A percentile compares a stretch with the other conserved stretches of the same genome.
Conservation (phyloP, 1,140 invertebrate species). For the Nephila pilipes region DNA sequence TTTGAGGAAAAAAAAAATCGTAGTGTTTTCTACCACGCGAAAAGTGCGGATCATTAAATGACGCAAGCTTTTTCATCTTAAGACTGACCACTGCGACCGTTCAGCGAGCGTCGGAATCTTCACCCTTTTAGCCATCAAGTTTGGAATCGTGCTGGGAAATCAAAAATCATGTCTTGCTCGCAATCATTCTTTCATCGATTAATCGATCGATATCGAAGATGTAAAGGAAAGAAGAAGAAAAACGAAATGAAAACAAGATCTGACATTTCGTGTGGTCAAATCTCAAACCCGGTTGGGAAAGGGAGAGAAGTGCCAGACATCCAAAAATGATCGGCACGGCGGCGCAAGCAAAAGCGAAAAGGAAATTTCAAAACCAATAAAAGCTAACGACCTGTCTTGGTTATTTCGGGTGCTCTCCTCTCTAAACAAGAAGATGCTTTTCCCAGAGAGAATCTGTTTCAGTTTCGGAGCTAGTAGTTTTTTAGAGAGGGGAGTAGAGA, state of each 20-base stretch:
- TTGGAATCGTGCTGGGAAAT: constrained; percentile 2
- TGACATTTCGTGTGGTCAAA: constrained; percentile 37
- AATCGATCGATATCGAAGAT: constrained; percentile 37
- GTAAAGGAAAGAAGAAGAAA: not conserved
- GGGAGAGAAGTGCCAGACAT: constrained; percentile 14
- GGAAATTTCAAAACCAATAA: constrained; percentile 69
- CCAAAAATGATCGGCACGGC: constrained; percentile 37
- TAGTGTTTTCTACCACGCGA: not conserved
- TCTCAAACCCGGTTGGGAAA: not conserved
- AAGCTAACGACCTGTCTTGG: constrained; percentile 67
- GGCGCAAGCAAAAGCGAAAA: not conserved
- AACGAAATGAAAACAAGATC: not conserved
- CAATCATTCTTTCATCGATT: constrained; percentile 33
- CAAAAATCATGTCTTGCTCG: constrained; percentile 18
- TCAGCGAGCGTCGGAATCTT: not conserved
- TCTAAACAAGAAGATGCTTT: constrained; percentile 32
- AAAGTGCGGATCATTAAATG: not conserved
- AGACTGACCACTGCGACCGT: too few species aligned
- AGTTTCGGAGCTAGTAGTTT: not conserved
- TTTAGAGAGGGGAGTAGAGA: not conserved
- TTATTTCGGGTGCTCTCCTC: constrained; percentile 59
- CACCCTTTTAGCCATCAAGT: not conserved
- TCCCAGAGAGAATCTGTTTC: not conserved
- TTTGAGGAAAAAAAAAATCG: not conserved
- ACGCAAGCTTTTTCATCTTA: too few species aligned